A percentile compares a stretch with the other conserved stretches of the same genome.
phyloP scores from a whole-genome alignment of 2,797 vertebrate species.

The Miichthys miiuy region DNA sequence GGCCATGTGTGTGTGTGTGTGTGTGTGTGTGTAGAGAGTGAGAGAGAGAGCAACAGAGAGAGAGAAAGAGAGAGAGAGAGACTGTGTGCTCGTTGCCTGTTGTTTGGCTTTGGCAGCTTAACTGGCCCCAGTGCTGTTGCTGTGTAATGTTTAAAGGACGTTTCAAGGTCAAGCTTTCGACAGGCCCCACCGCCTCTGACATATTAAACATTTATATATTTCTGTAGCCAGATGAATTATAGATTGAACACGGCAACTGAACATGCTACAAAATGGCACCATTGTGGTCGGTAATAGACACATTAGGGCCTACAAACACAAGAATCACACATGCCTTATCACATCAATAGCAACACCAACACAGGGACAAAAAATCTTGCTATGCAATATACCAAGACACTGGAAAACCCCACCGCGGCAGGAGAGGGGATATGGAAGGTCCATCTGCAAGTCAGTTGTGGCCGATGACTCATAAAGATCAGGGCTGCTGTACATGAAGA shows the following conservation, averaged over 20 bases:
- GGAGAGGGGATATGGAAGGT: constrained; percentile 32
- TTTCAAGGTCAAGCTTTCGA: constrained; percentile 85
- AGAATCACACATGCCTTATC: constrained; percentile 40
- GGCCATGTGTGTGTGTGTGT: constrained; percentile 34
- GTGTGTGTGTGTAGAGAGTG: constrained; percentile 16
- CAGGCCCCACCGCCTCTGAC: constrained; percentile 71
- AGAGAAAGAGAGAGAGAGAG: neutral
- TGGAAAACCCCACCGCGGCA: constrained; percentile 9
- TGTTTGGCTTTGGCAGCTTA: constrained; percentile 78
- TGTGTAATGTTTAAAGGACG: constrained; percentile 83
- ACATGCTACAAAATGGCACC: constrained; percentile 77
- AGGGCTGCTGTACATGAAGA: constrained; percentile 13
- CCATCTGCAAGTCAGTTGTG: constrained; percentile 50
- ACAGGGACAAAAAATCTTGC: constrained; percentile 2
- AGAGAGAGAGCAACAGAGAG: neutral
- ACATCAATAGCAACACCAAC: constrained; percentile 43
- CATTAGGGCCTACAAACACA: constrained; percentile 61
- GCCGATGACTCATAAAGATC: constrained; percentile 38
- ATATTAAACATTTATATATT: constrained; percentile 83
- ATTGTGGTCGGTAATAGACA: constrained; percentile 73
- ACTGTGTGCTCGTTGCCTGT: constrained; percentile 45
- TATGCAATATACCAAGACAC: constrained; percentile 4
- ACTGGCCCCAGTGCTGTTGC: constrained; percentile 74
- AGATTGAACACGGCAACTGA: constrained; percentile 76
- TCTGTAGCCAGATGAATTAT: constrained; percentile 82